phyloP scores from a whole-genome alignment of 2,888 invertebrate species.

The Adineta ricciae region DNA sequence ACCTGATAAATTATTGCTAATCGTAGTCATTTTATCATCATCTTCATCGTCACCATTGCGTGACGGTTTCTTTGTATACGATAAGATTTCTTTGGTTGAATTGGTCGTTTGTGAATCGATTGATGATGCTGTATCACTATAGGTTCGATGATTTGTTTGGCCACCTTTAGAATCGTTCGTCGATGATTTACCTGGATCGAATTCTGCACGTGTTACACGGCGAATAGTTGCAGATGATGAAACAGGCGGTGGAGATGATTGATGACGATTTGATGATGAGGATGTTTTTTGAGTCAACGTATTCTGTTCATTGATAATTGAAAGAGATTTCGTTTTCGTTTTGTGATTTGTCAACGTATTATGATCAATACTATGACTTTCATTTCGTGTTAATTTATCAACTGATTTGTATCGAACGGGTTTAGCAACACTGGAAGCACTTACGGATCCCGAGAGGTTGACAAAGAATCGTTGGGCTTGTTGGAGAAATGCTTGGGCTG shows the following conservation, averaged over 20 bases:
- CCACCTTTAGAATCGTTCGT: too few relatives aligned
- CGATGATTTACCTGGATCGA: not conserved
- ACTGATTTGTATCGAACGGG: not conserved
- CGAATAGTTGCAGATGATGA: not conserved
- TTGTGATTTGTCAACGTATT: not conserved
- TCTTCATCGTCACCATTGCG: not conserved
- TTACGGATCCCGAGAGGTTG: not conserved
- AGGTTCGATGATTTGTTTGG: not conserved
- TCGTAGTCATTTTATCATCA: not conserved
- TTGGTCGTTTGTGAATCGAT: not conserved
- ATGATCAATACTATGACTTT: not conserved
- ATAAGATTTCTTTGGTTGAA: not conserved
- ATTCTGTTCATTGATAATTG: not conserved
- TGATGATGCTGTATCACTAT: not conserved
- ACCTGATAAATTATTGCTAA: not conserved
- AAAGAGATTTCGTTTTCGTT: not conserved
- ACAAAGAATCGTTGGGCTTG: not conserved
- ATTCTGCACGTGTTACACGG: conserved; percentile 8
- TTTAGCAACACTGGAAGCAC: not conserved
- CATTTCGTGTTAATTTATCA: not conserved
- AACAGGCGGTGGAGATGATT: not conserved
- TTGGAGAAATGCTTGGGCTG: not conserved
- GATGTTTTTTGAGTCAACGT: not conserved
- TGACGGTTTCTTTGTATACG: not conserved
- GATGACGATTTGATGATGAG: too few relatives aligned